Conservation (phyloP, 2,113 vertebrate species). For the Pomatostomus ruficeps region DNA sequence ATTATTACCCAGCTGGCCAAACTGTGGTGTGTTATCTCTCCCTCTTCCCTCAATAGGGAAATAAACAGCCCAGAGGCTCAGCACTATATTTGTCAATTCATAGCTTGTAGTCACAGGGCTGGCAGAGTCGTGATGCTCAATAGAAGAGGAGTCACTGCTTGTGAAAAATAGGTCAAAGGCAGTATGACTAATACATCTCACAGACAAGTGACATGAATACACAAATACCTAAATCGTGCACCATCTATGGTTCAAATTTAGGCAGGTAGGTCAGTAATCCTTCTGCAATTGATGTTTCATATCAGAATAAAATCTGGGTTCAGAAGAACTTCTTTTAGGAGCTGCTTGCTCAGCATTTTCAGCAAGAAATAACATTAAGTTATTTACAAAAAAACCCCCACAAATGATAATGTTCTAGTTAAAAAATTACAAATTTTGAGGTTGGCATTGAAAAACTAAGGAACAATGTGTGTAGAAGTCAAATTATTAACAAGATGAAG, state of each 20-base stretch:
- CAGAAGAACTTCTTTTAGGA: neutral
- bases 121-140: slow-evolving; percentile 36
- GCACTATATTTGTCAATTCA: slow-evolving; percentile 26
- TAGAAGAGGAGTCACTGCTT: neutral
- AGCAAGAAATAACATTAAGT: neutral
- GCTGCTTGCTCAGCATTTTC: neutral
- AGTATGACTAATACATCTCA: slow-evolving; percentile 37
- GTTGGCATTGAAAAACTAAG: neutral
- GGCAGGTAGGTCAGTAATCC: neutral
- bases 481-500: neutral
- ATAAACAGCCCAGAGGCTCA: neutral
- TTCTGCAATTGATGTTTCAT: neutral
- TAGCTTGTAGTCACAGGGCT: slow-evolving; percentile 8
- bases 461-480: neutral
- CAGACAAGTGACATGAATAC: slow-evolving; percentile 11
- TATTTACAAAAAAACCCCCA: too few relatives aligned
- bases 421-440: neutral
- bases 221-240: neutral
- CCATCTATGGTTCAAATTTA: neutral
- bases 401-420: neutral
- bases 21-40: neutral
- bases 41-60: neutral
- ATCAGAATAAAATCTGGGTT: neutral
- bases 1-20: neutral
- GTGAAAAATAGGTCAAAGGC: slow-evolving; percentile 56